Evolutionary conservation across 1,140 invertebrate genomes (phyloP).

Genomic region (Lepidurus packardi): DNA sequence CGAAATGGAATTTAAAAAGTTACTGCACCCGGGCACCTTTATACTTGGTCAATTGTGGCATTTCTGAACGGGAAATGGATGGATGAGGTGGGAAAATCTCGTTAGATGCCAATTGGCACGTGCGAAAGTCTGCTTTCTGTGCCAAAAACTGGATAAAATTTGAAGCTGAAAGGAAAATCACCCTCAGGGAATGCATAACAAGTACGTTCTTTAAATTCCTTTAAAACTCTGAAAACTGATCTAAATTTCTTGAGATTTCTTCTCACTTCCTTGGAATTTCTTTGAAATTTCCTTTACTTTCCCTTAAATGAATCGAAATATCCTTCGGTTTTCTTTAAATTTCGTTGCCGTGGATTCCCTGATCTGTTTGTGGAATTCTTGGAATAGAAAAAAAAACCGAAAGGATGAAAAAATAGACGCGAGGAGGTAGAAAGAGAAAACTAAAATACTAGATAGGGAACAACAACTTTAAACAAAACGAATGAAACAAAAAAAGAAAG

Average conservation of each 20-base stretch:
- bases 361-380: not conserved
- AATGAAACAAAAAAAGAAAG: too few relatives aligned
- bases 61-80: not conserved
- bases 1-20: not conserved
- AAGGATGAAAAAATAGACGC: not conserved
- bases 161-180: not conserved
- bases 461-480: too few relatives aligned
- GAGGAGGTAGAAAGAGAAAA: not conserved
- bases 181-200: not conserved
- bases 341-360: too few relatives aligned
- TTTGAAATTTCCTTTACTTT: too few relatives aligned
- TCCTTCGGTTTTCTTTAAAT: too few relatives aligned
- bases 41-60: not conserved
- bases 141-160: too few relatives aligned
- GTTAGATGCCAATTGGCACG: slow-evolving; percentile 5
- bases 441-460: not conserved
- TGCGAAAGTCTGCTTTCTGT: not conserved
- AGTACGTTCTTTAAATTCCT: too few relatives aligned
- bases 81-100: not conserved
- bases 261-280: too few relatives aligned
- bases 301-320: too few relatives aligned
- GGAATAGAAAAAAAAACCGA: not conserved
- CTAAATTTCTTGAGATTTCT: too few relatives aligned
- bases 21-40: too few relatives aligned
- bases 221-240: too few relatives aligned